Conservation (phyloP, 2,888 invertebrate genomes). For the Sarcophaga carnaria region DNA sequence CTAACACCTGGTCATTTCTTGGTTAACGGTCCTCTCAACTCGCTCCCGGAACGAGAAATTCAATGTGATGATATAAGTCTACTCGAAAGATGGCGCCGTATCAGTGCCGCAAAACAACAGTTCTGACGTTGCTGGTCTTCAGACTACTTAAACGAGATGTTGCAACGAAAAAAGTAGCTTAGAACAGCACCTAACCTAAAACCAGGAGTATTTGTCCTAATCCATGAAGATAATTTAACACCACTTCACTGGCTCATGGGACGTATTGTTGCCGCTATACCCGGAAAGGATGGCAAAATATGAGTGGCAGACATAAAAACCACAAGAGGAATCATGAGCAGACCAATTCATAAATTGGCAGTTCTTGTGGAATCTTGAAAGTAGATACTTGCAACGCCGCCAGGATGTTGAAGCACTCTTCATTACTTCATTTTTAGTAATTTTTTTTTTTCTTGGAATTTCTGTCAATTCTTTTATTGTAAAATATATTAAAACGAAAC, state of each 20-base stretch:
- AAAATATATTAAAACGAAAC: constrained; percentile 6
- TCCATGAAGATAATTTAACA: constrained; percentile 47
- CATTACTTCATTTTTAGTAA: background rate
- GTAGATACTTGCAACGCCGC: constrained; percentile 17
- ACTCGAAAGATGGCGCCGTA: constrained; percentile 15
- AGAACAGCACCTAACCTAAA: background rate
- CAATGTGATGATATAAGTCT: constrained; percentile 6
- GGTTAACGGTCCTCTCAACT: constrained; percentile 3
- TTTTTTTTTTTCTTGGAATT: background rate
- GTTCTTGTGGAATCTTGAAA: constrained; percentile 20
- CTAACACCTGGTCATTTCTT: no score
- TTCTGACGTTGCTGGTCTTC: constrained; percentile 10
- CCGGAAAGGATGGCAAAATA: constrained; percentile 22
- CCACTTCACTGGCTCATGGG: constrained; percentile 41
- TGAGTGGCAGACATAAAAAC: constrained; percentile 52
- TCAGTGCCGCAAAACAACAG: constrained; percentile 19
- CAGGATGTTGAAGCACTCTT: constrained; percentile 12
- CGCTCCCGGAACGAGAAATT: constrained; percentile 1
- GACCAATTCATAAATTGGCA: constrained; percentile 45
- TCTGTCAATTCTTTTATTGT: background rate
- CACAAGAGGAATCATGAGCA: constrained; percentile 43
- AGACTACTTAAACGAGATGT: constrained; percentile 16
- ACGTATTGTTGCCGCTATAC: constrained; percentile 15
- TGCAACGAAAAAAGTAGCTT: constrained; percentile 7
- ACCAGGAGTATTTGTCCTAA: constrained; percentile 26